These are phyloP conservation scores for Phalangium opilio DNA, from an alignment of 2,888 invertebrate species.

Conservation along the genomic window DNA sequence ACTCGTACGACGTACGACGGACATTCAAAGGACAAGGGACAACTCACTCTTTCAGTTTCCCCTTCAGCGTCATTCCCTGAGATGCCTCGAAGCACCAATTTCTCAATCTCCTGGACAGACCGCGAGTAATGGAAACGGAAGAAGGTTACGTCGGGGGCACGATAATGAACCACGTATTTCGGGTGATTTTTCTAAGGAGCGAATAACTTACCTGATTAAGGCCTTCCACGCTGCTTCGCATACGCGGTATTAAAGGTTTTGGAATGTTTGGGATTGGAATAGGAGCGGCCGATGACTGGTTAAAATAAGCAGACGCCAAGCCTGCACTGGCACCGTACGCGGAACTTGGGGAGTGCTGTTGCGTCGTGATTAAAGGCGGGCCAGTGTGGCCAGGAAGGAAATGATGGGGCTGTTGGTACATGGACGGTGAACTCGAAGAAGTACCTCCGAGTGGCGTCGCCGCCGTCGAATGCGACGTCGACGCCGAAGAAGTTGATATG, in stretches of 20 bases:
- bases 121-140: too few relatives aligned
- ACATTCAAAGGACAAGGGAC: too few relatives aligned
- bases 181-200: background rate
- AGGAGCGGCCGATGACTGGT: conserved; percentile 23
- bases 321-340: conserved; percentile 3
- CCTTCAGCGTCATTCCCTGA: conserved; percentile 30
- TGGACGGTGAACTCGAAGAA: too few relatives aligned
- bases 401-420: too few relatives aligned
- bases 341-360: background rate
- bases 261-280: conserved; percentile 42
- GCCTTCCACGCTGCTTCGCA: conserved; percentile 69
- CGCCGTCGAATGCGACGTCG: too few relatives aligned
- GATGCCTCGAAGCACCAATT: conserved; percentile 47
- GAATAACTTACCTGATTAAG: conserved; percentile 48
- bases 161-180: background rate
- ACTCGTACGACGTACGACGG: background rate
- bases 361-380: too few relatives aligned
- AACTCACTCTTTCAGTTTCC: conserved; percentile 46
- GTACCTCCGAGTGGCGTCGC: too few relatives aligned
- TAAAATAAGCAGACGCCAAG: too few relatives aligned
- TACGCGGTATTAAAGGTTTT: conserved; percentile 45
- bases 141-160: background rate
- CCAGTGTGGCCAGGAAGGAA: too few relatives aligned
- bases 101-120: conserved; percentile 47
- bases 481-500: too few relatives aligned